Conservation (phyloP, 2,113 vertebrate species). For the Pygathrix nemaeus region DNA sequence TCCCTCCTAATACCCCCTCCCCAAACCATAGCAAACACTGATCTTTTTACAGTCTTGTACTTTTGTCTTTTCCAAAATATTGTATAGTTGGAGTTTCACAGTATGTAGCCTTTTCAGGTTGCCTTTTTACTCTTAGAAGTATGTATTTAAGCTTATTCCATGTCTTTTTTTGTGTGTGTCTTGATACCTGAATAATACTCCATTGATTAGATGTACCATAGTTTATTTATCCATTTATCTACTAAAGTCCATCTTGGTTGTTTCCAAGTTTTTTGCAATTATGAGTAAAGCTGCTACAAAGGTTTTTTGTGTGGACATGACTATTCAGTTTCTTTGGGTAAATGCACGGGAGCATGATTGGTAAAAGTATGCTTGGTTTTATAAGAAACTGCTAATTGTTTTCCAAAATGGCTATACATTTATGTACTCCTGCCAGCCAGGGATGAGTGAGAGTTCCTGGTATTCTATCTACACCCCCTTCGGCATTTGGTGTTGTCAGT, state of each 20-base stretch:
- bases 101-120: not conserved
- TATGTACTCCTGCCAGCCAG: not conserved
- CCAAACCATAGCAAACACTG: not conserved
- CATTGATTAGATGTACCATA: not conserved
- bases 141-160: not conserved
- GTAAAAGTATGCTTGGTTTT: not conserved
- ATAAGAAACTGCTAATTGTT: not conserved
- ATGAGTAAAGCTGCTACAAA: not conserved
- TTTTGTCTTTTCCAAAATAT: not conserved
- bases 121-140: not conserved
- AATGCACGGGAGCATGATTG: accelerated
- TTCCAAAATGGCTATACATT: not conserved
- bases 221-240: not conserved
- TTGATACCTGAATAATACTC: not conserved
- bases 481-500: not conserved
- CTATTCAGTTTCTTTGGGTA: not conserved
- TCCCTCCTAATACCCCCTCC: not conserved
- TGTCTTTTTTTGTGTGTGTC: not conserved
- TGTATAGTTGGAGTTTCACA: not conserved
- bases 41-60: not conserved
- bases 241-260: not conserved
- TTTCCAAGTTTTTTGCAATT: not conserved
- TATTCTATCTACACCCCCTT: too few species aligned
- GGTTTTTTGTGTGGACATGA: not conserved
- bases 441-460: not conserved